Conservation (phyloP, 92 coral and sea anemone species). For the Siderastrea siderea region DNA sequence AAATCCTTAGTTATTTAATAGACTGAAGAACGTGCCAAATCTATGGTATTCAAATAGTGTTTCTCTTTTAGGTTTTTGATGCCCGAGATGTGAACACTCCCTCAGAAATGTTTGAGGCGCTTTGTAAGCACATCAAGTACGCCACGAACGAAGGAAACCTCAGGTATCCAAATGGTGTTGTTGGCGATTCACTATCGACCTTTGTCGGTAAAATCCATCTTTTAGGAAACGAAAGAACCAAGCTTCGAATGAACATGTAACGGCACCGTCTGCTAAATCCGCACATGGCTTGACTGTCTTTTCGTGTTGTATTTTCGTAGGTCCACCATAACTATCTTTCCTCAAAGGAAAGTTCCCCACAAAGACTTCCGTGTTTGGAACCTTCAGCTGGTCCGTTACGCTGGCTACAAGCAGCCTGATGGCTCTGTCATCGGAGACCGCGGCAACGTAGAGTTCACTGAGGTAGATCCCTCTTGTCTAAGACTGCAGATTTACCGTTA, state of each 20-base stretch:
- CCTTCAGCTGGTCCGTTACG: constrained; percentile 88
- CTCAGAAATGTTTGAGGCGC: constrained; percentile 92
- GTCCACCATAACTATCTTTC: constrained; percentile 96
- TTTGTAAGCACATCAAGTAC: constrained; percentile 90
- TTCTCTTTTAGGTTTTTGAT: constrained; percentile 83
- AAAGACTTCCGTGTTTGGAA: constrained; percentile 98
- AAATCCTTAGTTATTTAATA: too few relatives aligned
- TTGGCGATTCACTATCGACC: too few relatives aligned
- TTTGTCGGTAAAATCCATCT: too few relatives aligned
- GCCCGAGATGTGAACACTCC: constrained; percentile 88
- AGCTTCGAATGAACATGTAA: too few relatives aligned
- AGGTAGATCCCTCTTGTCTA: constrained; percentile 47
- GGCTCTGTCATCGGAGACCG: constrained; percentile 93
- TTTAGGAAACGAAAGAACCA: too few relatives aligned
- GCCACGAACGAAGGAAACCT: constrained; percentile 96
- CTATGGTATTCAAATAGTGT: not conserved
- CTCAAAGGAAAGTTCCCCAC: constrained; percentile 85
- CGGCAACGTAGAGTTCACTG: constrained; percentile 80
- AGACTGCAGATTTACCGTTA: too few relatives aligned
- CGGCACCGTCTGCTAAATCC: too few relatives aligned
- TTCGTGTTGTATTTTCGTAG: constrained; percentile 32
- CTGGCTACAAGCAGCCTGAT: constrained; percentile 89
- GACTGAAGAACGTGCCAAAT: too few relatives aligned
- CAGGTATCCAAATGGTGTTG: constrained; percentile 58
- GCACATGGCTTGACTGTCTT: too few relatives aligned